Evolutionary conservation across 2,888 invertebrate species (phyloP), one percentile per base, ranked within the genome.

Genomic region (Drosophila subquinaria): DNA sequence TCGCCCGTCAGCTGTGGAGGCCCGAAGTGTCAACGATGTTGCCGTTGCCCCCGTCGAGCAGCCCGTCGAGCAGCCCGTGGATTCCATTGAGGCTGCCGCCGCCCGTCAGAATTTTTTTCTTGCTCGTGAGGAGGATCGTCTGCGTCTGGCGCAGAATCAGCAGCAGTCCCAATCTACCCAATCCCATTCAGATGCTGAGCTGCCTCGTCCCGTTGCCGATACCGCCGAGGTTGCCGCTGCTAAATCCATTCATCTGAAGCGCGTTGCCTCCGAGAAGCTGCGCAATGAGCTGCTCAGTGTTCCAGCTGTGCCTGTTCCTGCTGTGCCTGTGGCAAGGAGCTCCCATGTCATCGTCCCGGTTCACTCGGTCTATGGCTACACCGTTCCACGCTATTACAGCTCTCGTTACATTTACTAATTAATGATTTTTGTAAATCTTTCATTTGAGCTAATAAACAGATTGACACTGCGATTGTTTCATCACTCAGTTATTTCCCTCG

Each of bases 151-250:
- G 75, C 63, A 75, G 76, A 55, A 62, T 74, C 43, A 76, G 56
- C 55, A 82, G 35, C 52, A 60, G 27, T 27, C 11, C 60, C 1
- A 76, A 68, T 56, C 71, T 73, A 4, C n/a, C 71, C 43, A 78
- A 68, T 55, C 62, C 59, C 67, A 67, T 35, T 60, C 80, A 72
- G 71, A 73, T 79, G 51, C 81, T 76, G 88, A 90, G 63, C 71
- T 90, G 76, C 79, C 85, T 62, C 80, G 74, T 66, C 86, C 90
- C 74, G 79, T 91, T 75, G 76, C 81, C 61, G 93, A 93, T 76
- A 93, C 93, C 63, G 91, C 92, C 63, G 93, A 94, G 84, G 91
- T 92, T 33, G 90, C 91, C 35, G 78, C 89, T 40, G 89, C 90
- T 65, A 86, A 88, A 43, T 80, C 87, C 27, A 53, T 80, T 56